These are phyloP conservation scores for Recurvirostra avosetta DNA, from an alignment of 2,113 vertebrate species.

Conservation along the genomic window DNA sequence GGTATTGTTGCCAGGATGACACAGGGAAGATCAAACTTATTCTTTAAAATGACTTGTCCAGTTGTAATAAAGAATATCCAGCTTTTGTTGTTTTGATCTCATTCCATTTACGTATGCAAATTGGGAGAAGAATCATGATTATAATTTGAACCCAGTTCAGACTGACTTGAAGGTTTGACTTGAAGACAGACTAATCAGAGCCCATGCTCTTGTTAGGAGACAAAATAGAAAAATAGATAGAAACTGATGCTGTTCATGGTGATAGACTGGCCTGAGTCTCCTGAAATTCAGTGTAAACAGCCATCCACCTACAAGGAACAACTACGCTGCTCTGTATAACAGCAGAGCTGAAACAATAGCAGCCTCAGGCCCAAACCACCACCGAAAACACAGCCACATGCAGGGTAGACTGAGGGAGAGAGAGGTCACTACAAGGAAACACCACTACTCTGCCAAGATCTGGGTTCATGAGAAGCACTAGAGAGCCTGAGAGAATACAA, in stretches of 20 bases:
- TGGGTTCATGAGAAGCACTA: background rate
- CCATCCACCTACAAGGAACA: background rate
- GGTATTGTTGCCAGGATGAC: background rate
- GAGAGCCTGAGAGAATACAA: background rate
- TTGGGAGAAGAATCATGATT: background rate
- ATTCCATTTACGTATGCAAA: background rate
- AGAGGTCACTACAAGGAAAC: background rate
- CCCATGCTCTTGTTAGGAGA: background rate
- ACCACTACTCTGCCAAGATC: background rate
- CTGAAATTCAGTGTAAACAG: background rate
- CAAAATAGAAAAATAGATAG: background rate
- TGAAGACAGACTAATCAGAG: background rate
- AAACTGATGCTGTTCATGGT: background rate
- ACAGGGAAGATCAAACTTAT: background rate
- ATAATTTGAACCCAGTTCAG: background rate
- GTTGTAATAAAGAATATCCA: background rate
- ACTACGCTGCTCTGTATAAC: background rate
- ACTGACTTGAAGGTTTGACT: background rate
- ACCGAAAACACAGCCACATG: background rate
- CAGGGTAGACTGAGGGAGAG: background rate
- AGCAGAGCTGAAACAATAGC: background rate
- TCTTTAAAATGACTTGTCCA: background rate
- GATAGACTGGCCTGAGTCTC: background rate
- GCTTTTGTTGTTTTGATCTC: background rate
- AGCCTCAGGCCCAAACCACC: background rate